Conservation (phyloP, 2,888 invertebrate species). For the Diaperis boleti region DNA sequence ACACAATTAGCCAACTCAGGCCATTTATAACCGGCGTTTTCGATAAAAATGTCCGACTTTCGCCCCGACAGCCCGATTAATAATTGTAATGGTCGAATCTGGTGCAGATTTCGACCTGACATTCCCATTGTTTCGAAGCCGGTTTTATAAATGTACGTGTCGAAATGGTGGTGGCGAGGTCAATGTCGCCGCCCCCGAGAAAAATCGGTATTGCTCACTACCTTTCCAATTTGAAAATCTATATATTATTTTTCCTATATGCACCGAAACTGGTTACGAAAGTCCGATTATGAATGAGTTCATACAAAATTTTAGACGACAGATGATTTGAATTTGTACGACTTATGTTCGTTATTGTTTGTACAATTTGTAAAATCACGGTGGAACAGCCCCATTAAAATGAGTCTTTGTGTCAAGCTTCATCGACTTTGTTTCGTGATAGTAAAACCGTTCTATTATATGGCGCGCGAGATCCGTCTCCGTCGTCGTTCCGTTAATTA, state of each 20-base stretch:
- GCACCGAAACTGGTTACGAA: neutral
- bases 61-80: slow-evolving; percentile 47
- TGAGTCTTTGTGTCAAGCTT: neutral
- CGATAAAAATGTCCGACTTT: slow-evolving; percentile 45
- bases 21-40: slow-evolving; percentile 41
- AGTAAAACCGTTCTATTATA: no score
- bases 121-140: slow-evolving; percentile 48
- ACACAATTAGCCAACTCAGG: slow-evolving; percentile 40
- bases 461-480: neutral
- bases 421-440: neutral
- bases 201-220: slow-evolving; percentile 33
- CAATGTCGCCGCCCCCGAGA: slow-evolving; percentile 31
- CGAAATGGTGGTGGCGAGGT: no score
- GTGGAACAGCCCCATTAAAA: no score
- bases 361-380: no score
- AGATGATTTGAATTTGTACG: no score
- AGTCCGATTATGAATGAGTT: neutral
- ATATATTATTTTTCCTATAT: slow-evolving; percentile 22
- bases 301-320: no score
- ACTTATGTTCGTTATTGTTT: no score
- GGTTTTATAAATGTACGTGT: slow-evolving; percentile 49
- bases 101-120: slow-evolving; percentile 45
- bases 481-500: slow-evolving; percentile 33
- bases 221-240: no score
- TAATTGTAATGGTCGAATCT: slow-evolving; percentile 49